phyloP scores from a whole-genome alignment of 2,888 invertebrate species.

The Mechanitis mazaeus region DNA sequence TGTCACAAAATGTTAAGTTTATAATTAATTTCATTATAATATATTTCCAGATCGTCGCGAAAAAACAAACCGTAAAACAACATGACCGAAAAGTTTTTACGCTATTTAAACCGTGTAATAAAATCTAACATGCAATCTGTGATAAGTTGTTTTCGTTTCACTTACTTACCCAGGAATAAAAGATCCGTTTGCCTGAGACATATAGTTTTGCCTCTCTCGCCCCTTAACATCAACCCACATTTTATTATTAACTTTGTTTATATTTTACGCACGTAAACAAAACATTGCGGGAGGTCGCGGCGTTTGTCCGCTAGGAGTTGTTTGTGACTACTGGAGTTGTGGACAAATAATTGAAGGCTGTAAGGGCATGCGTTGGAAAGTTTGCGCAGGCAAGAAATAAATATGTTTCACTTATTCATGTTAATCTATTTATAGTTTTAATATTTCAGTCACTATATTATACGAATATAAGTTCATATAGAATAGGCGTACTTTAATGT shows the following conservation, averaged over 20 bases:
- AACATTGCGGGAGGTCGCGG: constrained; percentile 35
- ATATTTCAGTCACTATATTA: not conserved
- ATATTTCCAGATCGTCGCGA: too few relatives aligned
- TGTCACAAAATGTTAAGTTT: too few relatives aligned
- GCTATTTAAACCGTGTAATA: constrained; percentile 19
- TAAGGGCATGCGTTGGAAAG: constrained; percentile 30
- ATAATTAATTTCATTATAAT: too few relatives aligned
- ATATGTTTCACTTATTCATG: not conserved
- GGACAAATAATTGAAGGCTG: constrained; percentile 23
- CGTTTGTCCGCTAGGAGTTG: constrained; percentile 52
- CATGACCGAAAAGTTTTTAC: constrained; percentile 12
- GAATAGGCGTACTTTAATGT: too few relatives aligned
- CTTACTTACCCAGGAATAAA: constrained; percentile 81
- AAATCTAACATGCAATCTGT: constrained; percentile 20
- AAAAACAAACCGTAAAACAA: too few relatives aligned
- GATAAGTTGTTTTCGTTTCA: constrained; percentile 7
- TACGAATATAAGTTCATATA: not conserved
- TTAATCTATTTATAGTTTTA: not conserved
- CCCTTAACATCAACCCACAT: constrained; percentile 79
- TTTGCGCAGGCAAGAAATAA: constrained; percentile 32
- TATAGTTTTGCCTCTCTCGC: constrained; percentile 77
- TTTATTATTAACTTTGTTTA: constrained; percentile 42
- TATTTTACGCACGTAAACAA: constrained; percentile 33
- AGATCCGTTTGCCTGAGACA: constrained; percentile 76
- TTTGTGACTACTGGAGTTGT: constrained; percentile 47